A percentile compares a stretch with the other conserved stretches of the same genome.
These are phyloP conservation scores for Macrobrachium rosenbergii DNA, from an alignment of 1,140 invertebrate genomes.

Conservation along the genomic window DNA sequence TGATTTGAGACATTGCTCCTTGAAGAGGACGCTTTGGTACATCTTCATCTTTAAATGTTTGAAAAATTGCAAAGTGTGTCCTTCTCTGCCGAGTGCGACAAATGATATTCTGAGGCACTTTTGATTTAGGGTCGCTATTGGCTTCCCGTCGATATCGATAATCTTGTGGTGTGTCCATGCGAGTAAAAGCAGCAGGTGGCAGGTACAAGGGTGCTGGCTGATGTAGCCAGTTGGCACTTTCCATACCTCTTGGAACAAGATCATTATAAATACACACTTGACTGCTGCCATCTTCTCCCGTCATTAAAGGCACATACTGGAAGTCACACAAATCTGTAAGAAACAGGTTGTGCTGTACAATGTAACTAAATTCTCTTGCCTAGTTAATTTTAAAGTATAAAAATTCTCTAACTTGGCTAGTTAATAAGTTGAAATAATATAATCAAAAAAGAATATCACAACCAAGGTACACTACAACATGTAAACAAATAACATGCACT, in stretches of 20 bases:
- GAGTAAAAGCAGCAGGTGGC: slow-evolving; percentile 82
- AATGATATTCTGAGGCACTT: slow-evolving; percentile 69
- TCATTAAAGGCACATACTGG: slow-evolving; percentile 86
- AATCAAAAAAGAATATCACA: too few relatives aligned
- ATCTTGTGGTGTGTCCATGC: slow-evolving; percentile 77
- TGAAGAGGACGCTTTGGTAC: slow-evolving; percentile 65
- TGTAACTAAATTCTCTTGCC: background rate
- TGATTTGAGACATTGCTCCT: slow-evolving; percentile 65
- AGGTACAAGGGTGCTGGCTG: slow-evolving; percentile 78
- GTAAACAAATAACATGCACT: too few relatives aligned
- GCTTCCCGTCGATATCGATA: slow-evolving; percentile 67
- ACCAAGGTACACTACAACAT: too few relatives aligned
- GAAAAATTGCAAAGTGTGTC: slow-evolving; percentile 73
- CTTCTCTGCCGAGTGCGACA: slow-evolving; percentile 74
- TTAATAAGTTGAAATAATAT: too few relatives aligned
- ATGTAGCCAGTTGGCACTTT: slow-evolving; percentile 68
- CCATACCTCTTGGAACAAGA: slow-evolving; percentile 56
- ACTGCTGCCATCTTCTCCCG: background rate
- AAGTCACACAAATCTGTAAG: slow-evolving; percentile 87
- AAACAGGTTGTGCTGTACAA: background rate
- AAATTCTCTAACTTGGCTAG: background rate
- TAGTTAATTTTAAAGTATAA: background rate
- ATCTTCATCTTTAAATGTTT: slow-evolving; percentile 67
- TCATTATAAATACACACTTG: slow-evolving; percentile 51
- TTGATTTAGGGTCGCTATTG: slow-evolving; percentile 69